Conservation (phyloP, 2,113 vertebrate genomes). For the Neoarius graeffei region DNA sequence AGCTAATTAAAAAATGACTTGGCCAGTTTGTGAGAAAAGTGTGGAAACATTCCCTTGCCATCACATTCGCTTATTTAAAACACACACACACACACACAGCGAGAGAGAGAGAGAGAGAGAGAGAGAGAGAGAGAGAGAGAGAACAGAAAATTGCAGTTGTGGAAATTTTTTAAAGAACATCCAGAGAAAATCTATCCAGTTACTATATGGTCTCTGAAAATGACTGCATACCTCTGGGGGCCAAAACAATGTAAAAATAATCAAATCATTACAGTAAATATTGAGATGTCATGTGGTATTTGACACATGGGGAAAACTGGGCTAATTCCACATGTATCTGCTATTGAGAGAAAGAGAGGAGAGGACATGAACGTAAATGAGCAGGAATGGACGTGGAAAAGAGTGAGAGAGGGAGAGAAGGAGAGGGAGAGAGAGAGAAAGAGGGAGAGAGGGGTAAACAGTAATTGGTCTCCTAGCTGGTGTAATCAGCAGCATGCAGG, state of each 20-base stretch:
- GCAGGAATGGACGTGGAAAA: background rate
- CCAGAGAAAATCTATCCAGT: background rate
- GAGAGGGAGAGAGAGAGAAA: background rate
- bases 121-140: slow-evolving; percentile 2
- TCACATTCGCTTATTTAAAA: slow-evolving; percentile 69
- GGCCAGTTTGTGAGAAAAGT: slow-evolving; percentile 53
- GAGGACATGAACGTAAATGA: slow-evolving; percentile 7
- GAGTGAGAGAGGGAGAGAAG: background rate
- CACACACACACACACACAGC: slow-evolving; percentile 41
- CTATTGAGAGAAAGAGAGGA: slow-evolving; percentile 18
- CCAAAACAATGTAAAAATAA: slow-evolving; percentile 31
- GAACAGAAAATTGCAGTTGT: background rate
- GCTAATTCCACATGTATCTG: slow-evolving; percentile 28
- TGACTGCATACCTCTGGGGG: background rate
- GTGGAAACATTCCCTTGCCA: slow-evolving; percentile 66
- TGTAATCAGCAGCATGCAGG: slow-evolving; percentile 71
- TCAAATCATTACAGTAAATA: slow-evolving; percentile 24
- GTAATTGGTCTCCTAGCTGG: slow-evolving; percentile 55
- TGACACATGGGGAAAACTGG: slow-evolving; percentile 16
- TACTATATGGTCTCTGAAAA: background rate
- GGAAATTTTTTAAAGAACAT: background rate
- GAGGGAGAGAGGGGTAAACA: slow-evolving; percentile 39
- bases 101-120: slow-evolving; percentile 59
- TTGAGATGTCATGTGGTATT: slow-evolving; percentile 23
- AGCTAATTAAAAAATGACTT: slow-evolving; percentile 64